Percentiles rank a stretch among this genome's conserved stretches.
These are phyloP conservation scores for Diabrotica virgifera DNA, from an alignment of 1,140 invertebrate species.

Conservation along the genomic window DNA sequence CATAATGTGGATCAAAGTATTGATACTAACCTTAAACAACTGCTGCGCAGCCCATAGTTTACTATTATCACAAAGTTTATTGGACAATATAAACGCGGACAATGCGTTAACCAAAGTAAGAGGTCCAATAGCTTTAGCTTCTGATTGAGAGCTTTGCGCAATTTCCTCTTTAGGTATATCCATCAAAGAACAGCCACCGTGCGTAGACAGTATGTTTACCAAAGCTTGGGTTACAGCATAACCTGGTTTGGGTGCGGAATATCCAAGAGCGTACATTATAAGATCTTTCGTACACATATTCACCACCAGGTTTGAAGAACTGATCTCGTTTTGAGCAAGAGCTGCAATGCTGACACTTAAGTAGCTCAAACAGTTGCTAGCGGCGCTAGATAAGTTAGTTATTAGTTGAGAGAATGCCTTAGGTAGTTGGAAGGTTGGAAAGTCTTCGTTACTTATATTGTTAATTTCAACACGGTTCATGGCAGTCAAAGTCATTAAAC, in stretches of 20 bases:
- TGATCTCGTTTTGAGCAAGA: conserved; percentile 55
- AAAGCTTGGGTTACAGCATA: conserved; percentile 63
- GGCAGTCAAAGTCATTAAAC: conserved; percentile 63
- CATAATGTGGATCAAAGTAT: too few species aligned
- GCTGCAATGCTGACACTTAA: conserved; percentile 58
- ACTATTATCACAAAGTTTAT: conserved; percentile 41
- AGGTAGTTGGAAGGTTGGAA: conserved; percentile 26
- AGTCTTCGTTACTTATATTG: conserved; percentile 29
- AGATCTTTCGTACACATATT: conserved; percentile 63
- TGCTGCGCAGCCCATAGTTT: conserved; percentile 63
- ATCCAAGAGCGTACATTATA: conserved; percentile 44
- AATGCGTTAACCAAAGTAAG: conserved; percentile 62
- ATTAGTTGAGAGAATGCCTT: conserved; percentile 37
- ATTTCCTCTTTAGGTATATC: conserved; percentile 46
- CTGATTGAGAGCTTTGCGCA: conserved; percentile 23
- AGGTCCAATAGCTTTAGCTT: conserved; percentile 43
- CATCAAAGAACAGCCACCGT: conserved; percentile 49
- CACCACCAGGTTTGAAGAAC: conserved; percentile 57
- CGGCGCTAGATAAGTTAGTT: conserved; percentile 38
- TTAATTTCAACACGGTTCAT: conserved; percentile 53
- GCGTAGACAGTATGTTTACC: conserved; percentile 55
- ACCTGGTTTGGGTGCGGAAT: conserved; percentile 35
- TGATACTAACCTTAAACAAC: conserved; percentile 43
- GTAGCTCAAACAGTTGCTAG: conserved; percentile 52
- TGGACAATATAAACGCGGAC: conserved; percentile 60